These are phyloP conservation scores for Plectropomus leopardus DNA, from an alignment of 2,113 vertebrate species.

Conservation along the genomic window DNA sequence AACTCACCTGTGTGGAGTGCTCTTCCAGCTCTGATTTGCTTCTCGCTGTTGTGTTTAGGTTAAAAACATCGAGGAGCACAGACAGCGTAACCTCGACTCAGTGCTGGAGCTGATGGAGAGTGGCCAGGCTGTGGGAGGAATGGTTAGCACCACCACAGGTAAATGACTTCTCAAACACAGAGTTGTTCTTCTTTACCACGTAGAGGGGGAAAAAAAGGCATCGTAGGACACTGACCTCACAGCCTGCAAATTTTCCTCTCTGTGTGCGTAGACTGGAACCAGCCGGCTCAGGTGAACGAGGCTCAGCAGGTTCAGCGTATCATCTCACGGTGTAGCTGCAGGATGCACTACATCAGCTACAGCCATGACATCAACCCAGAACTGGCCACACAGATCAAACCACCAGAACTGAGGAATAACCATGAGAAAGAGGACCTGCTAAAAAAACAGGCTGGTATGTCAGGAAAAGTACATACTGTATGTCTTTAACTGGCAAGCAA, in stretches of 20 bases:
- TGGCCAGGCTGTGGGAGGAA: slow-evolving; percentile 96
- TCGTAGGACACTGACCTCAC: neutral
- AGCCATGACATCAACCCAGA: slow-evolving; percentile 98
- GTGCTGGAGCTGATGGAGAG: slow-evolving; percentile 99
- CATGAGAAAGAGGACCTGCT: slow-evolving; percentile 97
- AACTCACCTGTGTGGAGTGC: neutral
- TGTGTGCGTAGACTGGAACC: slow-evolving; percentile 91
- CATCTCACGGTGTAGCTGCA: slow-evolving; percentile 97
- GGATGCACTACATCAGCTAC: slow-evolving; percentile 99
- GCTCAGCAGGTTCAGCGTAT: slow-evolving; percentile 96
- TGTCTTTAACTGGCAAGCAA: neutral
- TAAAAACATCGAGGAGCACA: slow-evolving; percentile 98
- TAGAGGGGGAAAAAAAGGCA: too few species aligned
- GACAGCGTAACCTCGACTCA: slow-evolving; percentile 92
- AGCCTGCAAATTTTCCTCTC: neutral
- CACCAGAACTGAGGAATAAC: slow-evolving; percentile 89
- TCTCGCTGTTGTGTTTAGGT: slow-evolving; percentile 83
- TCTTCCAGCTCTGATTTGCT: neutral
- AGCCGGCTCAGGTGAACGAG: slow-evolving; percentile 93
- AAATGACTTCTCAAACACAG: slow-evolving; percentile 10
- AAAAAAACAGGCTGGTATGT: slow-evolving; percentile 96
- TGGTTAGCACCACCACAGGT: slow-evolving; percentile 99
- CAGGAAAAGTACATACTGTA: neutral
- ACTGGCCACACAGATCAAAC: slow-evolving; percentile 96
- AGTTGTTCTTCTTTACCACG: neutral